Base-by-base conservation (phyloP, 2,888 invertebrate genomes). In the Philereme vetulata region DNA sequence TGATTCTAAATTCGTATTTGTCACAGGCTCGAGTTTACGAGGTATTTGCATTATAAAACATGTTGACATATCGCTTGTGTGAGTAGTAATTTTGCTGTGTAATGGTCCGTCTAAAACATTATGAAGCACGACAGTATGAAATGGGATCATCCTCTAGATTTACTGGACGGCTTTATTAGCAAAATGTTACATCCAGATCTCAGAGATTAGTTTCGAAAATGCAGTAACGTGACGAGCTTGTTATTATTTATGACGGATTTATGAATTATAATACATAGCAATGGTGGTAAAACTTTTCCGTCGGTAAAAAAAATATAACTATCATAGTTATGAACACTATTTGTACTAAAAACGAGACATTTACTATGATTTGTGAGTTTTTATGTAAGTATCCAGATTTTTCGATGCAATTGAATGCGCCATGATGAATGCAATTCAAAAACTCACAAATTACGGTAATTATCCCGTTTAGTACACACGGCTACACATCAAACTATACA, bases 1-100 rank as follows among this genome's bases (percentile, higher is more conserved):
- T 74, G 51, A 70, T 71, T 77, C 77, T 78, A 84, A 80, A 84
- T 85, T 76, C 76, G 74, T 70, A 68, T 64, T 67, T 70, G 73
- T 74, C 74, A 70, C 74, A 65, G 72, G 73, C 74, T 74, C 64
- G 78, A 77, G 74, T 88, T 90, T 86, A 88, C 81, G 84, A 84
- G 77, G 75, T 85, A 84, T 86, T 85, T 84, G 82, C 79, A 83
- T 82, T 85, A 85, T 87, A 88, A 87, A 87, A 80, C 80, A 74
- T 66, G 72, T 77, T 84, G 86, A 88, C 85, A 81, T 83, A 85
- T 81, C 73, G 80, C 76, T 76, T 72, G 81, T 79, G 79, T 73
- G 77, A 76, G 80, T 81, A 78, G 86, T 88, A 86, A 90, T 88
- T 89, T 85, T 81, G 82, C 78, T 74, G 82, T 79, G 88, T 86